Base-by-base conservation (phyloP, 2,888 invertebrate genomes). In the Volucella zonaria region DNA sequence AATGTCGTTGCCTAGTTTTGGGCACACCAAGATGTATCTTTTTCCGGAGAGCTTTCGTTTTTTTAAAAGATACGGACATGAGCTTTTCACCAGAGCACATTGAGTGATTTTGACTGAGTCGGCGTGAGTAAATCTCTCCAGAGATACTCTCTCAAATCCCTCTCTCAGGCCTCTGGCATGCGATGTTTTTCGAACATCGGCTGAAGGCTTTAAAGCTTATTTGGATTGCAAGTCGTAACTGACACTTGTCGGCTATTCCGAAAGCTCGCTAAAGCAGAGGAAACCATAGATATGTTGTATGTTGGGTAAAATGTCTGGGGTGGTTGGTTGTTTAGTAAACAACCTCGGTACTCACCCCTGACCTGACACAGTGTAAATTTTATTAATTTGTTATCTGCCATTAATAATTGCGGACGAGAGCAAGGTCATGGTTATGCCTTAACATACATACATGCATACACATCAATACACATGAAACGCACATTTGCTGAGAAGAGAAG, bases 1-100 rank as follows among this genome's bases (percentile, higher is more conserved):
- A 83, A 54, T 61, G 15, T 45, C 61, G 12, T 71, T 83, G 83
- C 83, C 79, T 83, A 80, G 75, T 83, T 83, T 83, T 80, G 43
- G 80, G 75, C 66, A 31, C 31, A 31, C 15, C 43, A 10, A 76
- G 71, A 49, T 71, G 14, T 59, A 54, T 78, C 64, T 64, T 51
- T 59, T 45, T 8, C n/a, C 3, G 3, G 1, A 11, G 38, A 83
- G 80, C 83, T 82, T 74, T 70, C 15, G 3, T 12, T 43, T 8
- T 10, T 43, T 18, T 31, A 6, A n/a, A n/a, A 31, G 4, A 12
- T 43, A 47, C 23, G 42, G 18, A 8, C 9, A n/a, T 31, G 11
- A 64, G 66, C 75, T 76, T 80, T 66, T 67, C 66, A 76, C 75
- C 75, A 67, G 61, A 14, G 6, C 14, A 15, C 6, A 2, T 70